phyloP scores from a whole-genome alignment of 2,888 invertebrate species.

The Phytoseiulus persimilis region DNA sequence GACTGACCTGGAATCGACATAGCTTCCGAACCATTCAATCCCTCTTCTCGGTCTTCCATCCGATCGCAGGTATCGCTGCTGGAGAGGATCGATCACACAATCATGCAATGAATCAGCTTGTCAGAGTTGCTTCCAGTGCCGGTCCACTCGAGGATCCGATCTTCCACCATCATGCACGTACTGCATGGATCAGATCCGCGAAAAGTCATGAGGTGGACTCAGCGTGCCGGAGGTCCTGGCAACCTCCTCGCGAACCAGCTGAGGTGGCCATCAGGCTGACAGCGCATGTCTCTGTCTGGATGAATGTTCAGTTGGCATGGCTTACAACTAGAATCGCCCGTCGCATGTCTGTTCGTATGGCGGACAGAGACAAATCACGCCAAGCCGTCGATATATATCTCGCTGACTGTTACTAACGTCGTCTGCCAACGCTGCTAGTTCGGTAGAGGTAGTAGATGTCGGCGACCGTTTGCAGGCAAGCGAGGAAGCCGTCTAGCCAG shows the following conservation, averaged over 20 bases:
- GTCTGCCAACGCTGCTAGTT: background rate
- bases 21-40: too few species aligned
- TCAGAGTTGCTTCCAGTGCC: too few species aligned
- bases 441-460: background rate
- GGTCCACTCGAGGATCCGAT: too few species aligned
- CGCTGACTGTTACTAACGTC: background rate
- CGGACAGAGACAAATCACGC: background rate
- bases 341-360: background rate
- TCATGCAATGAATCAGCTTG: too few species aligned
- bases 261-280: background rate
- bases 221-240: too few species aligned
- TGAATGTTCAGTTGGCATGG: background rate
- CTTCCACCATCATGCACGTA: too few species aligned
- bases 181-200: too few species aligned
- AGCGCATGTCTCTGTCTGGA: background rate
- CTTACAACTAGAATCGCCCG: background rate
- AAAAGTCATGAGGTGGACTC: too few species aligned
- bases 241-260: background rate
- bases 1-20: too few species aligned
- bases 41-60: too few species aligned
- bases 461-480: background rate
- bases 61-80: too few species aligned
- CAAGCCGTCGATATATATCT: background rate
- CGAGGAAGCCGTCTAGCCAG: background rate
- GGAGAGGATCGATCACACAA: too few species aligned